Evolutionary conservation across 2,888 invertebrate species (phyloP), one percentile per base, ranked within the genome.

Genomic region (Helleia helle): DNA sequence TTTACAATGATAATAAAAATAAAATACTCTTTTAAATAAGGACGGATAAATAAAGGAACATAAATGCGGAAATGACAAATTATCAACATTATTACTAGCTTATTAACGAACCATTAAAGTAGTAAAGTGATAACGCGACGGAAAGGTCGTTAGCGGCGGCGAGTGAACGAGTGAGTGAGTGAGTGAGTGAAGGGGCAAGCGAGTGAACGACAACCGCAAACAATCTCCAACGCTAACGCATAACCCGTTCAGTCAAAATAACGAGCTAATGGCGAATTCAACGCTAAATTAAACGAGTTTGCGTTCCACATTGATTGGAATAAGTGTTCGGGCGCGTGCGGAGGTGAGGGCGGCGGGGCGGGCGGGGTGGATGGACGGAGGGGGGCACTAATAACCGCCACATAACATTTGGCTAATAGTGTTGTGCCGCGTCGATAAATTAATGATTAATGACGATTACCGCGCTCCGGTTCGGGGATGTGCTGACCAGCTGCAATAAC

Each of bases 251-350:
- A 46, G 48, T 48, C 68, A 64, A 66, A 67, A 71, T 71, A 73
- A 73, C 65, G 68, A 71, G 60, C 59, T 73, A 73, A 75, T 73
- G 59, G 63, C 56, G 54, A 70, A 67, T 71, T 67, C 63, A 68
- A 67, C 67, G 73, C 57, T 62, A 63, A 71, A 71, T 72, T 73
- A 70, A 74, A 60, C 61, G 65, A 67, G 67, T 70, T 70, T 71
- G 60, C 60, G 62, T 61, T 67, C 56, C 63, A 63, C 67, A 72
- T 71, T 75, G 75, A 75, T 75, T 73, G 66, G 62, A 60, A 60
- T 66, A 66, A 59, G 51, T 46, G 43, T n/a, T n/a, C n/a, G n/a
- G n/a, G n/a, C n/a, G n/a, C n/a, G n/a, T n/a, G n/a, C n/a, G n/a
- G n/a, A n/a, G n/a, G n/a, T n/a, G n/a, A n/a, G n/a, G n/a, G n/a